phyloP scores from a whole-genome alignment of 2,113 vertebrate genomes.

The Stomatorhinus ivindoensis region DNA sequence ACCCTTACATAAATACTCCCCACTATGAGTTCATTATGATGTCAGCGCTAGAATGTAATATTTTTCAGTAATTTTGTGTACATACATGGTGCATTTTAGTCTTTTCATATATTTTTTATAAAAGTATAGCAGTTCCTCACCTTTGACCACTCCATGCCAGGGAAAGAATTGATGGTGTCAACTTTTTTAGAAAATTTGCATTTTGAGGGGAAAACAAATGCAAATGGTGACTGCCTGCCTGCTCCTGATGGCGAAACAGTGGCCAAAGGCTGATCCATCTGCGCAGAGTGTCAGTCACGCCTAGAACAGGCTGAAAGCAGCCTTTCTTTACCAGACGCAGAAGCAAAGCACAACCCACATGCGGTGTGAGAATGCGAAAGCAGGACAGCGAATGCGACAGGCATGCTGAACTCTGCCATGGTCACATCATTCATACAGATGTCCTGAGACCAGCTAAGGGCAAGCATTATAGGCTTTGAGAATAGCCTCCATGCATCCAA shows the following conservation, averaged over 20 bases:
- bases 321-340: neutral
- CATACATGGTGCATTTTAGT: neutral
- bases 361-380: neutral
- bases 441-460: neutral
- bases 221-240: neutral
- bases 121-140: neutral
- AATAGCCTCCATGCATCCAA: neutral
- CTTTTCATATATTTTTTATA: neutral
- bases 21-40: neutral
- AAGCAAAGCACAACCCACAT: neutral
- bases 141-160: neutral
- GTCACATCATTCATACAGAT: neutral
- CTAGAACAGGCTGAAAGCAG: neutral
- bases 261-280: neutral
- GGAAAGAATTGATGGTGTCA: neutral
- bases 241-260: neutral
- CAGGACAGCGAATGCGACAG: neutral
- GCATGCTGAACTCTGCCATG: neutral
- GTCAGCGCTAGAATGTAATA: neutral
- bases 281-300: neutral
- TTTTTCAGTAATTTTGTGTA: neutral
- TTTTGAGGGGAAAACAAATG: neutral
- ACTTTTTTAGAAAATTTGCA: neutral
- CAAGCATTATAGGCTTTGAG: neutral
- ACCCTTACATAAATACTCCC: neutral